Evolutionary conservation across 2,888 invertebrate genomes (phyloP), one percentile per base, ranked within the genome.

Genomic region (Standfussiana lucernea): DNA sequence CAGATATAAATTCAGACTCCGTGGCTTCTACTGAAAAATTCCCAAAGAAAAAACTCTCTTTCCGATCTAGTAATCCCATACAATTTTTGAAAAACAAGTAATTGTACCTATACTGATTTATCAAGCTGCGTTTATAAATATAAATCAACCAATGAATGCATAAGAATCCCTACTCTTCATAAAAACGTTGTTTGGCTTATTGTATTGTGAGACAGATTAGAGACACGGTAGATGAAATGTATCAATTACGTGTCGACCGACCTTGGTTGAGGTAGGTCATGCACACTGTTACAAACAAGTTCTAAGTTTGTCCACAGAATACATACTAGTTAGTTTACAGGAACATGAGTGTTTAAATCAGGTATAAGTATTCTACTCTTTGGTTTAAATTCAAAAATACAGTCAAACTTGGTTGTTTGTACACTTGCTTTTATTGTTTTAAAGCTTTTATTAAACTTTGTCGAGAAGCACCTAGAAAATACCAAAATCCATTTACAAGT

Each of bases 261-360:
- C n/a, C 32, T 50, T 62, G 2, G 24, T 72, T 75, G 62, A 50
- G 75, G 50, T 50, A 72, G 75, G 75, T 72, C 61, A 62, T 56
- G 42, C 18, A 67, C 24, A 32, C 10, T 56, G 47, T 47, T 24
- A 47, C 28, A 53, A 10, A 8, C 37, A 37, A 37, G 40, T 72
- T 50, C 11, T 13, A 21, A 50, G 45, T n/a, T 32, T 21, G 35
- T 3, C 15, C 28, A 45, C 28, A n/a, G n/a, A n/a, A n/a, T n/a
- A n/a, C n/a, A n/a, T n/a, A n/a, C n/a, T n/a, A n/a, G n/a, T n/a
- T n/a, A n/a, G n/a, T n/a, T n/a, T n/a, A n/a, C 11, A 18, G 37
- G 7, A n/a, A 21, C 4, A 40, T 18, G 15, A 65, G 40, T 24
- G 5, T 72, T 37, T 24, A 7, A 7, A n/a, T n/a, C n/a, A n/a